Evolutionary conservation across 2,113 vertebrate genomes (phyloP), one percentile per base, ranked within the genome.

Genomic region (Ammospiza caudacuta): DNA sequence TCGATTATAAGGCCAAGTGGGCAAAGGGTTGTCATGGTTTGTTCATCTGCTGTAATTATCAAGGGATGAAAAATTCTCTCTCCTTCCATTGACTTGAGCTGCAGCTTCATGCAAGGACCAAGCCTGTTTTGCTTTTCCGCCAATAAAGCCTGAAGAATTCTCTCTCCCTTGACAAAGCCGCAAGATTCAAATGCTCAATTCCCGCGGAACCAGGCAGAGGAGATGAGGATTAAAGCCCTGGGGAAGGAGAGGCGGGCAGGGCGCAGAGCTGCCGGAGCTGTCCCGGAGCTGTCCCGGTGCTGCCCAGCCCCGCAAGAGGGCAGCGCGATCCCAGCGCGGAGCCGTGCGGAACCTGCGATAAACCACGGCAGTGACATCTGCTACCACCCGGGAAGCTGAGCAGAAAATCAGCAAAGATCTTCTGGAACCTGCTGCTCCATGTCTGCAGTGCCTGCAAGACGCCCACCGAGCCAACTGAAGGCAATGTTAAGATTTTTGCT

Each of bases 251-350:
- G 5, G 1, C 12, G 29, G 28, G 46, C 31, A 31, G 19, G 3
- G 12, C 25, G 22, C 77, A 5, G 25, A 3, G 3, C 5, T 33
- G 77, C 54, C 77, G 6, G 25, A 3, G 3, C 5, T 33, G 77
- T 58, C 93, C 73, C 77, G 5, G 24, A 3, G 3, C 5, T 33
- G 77, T 39, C 37, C 37, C 37, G 41, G 58, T 8, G 52, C 78
- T 69, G 61, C 6, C 52, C 5, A 52, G 33, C 73, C 93, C 97
- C 98, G 91, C 96, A 69, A 98, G 98, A 97, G 97, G 97, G 97
- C 98, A 98, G 97, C 93, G 85, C 72, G 10, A 25, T 44, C 55
- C 55, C 55, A 21, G 54, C 29, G 19, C 29, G 52, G 54, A 44
- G 74, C 62, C 16, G 0, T 8, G 58, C 51, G 2, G 28, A 72